phyloP scores from a whole-genome alignment of 37 sponge, comb jelly and placozoan species.

The Tethya wilhelma region DNA sequence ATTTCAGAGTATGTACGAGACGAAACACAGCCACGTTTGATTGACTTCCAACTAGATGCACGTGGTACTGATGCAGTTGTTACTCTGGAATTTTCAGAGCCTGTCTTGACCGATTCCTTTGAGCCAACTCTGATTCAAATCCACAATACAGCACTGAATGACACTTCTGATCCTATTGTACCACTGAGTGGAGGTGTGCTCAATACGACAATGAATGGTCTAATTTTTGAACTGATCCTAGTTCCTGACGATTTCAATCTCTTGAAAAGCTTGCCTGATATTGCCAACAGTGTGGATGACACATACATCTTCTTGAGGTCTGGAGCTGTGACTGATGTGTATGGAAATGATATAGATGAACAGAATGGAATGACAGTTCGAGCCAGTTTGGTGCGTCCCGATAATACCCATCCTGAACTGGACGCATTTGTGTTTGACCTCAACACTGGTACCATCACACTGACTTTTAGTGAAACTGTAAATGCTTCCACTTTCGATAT shows the following conservation, averaged over 20 bases:
- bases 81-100: constrained; percentile 70
- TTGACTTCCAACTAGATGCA: constrained; percentile 49
- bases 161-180: constrained; percentile 21
- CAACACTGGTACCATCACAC: constrained; percentile 53
- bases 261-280: constrained; percentile 55
- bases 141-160: constrained; percentile 61
- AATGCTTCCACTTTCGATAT: constrained; percentile 57
- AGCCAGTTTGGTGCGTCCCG: constrained; percentile 50
- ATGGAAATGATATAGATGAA: constrained; percentile 54
- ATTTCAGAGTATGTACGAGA: constrained; percentile 68
- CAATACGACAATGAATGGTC: constrained; percentile 20
- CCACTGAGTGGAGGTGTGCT: constrained; percentile 34
- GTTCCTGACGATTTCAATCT: constrained; percentile 50
- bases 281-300: constrained; percentile 65
- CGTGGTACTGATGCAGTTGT: constrained; percentile 39
- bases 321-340: constrained; percentile 66
- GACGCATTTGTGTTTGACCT: constrained; percentile 71
- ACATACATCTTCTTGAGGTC: constrained; percentile 71
- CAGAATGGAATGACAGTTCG: constrained; percentile 60
- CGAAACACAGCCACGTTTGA: constrained; percentile 54
- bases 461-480: constrained; percentile 82
- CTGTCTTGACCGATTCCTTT: constrained; percentile 52
- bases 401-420: constrained; percentile 67
- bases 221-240: constrained; percentile 38
- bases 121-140: constrained; percentile 56